These are phyloP conservation scores for Anarsia innoxiella DNA, from an alignment of 2,888 invertebrate genomes.

Conservation along the genomic window DNA sequence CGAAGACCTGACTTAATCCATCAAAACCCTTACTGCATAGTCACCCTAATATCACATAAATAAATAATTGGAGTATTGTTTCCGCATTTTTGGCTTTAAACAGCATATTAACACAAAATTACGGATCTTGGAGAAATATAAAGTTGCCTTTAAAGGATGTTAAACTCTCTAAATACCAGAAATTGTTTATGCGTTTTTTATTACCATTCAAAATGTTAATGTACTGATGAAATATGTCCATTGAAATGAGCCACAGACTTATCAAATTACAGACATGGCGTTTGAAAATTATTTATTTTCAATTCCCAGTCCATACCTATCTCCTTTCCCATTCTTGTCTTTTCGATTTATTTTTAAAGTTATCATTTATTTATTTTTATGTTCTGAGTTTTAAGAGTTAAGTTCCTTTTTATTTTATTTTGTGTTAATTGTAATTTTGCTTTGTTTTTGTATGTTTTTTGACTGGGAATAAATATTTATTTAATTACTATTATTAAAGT, in stretches of 20 bases:
- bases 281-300: neutral
- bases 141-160: neutral
- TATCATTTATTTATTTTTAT: no score
- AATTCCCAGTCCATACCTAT: no score
- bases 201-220: neutral
- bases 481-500: no score
- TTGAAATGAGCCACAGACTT: neutral
- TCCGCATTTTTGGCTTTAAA: constrained; percentile 7
- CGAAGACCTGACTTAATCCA: no score
- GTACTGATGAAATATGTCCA: no score
- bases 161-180: neutral
- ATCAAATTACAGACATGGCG: neutral
- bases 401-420: no score
- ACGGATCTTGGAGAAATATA: neutral
- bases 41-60: constrained; percentile 4
- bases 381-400: no score
- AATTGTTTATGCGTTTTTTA: neutral
- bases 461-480: no score
- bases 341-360: no score
- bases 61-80: constrained; percentile 6
- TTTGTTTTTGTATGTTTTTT: no score
- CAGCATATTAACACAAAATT: constrained; percentile 2
- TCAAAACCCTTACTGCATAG: neutral
- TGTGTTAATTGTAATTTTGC: no score
- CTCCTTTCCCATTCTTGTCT: no score